Evolutionary conservation across 2,113 vertebrate species (phyloP), one percentile per base, ranked within the genome.

Genomic region (Zapus hudsonius): DNA sequence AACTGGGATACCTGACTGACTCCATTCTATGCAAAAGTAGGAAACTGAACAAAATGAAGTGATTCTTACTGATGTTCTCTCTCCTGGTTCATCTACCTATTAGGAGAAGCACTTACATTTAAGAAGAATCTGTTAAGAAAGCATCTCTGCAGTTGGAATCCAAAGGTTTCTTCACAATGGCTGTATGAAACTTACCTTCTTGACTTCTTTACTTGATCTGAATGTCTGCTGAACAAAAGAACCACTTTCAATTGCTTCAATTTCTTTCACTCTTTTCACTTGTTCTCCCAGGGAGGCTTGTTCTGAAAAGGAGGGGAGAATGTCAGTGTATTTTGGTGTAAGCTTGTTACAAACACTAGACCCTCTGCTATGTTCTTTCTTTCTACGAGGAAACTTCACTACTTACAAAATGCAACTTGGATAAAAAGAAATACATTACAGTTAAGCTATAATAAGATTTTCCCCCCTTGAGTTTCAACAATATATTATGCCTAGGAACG

Each of bases 161-260:
- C 95, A 94, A 93, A 94, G 90, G 67, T n/a, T 91, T 91, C 74
- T 13, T 57, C 95, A 76, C 59, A 81, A 91, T 27, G 57, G 67
- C 63, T 89, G 33, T n/a, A 84, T 67, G 94, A 38, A 96, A 96
- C 95, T 98, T 98, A 99, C 99, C 98, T 99, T 99, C 98, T 98
- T 98, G 94, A 98, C 94, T 95, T 99, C 99, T 96, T 99, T 98
- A 97, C 98, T 99, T 75, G 99, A 99, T 98, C 99, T 98, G 98
- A 99, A 99, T 96, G 97, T 98, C 98, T 99, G 99, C 47, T 99
- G 99, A 98, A 99, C 97, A 98, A 99, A 99, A 97, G 98, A 99
- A 98, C 99, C 99, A 89, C 98, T 99, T 97, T 99, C 99, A 97
- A 99, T 99, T 96, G 99, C 99, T 97, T 99, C 99, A 86, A 99